These are phyloP conservation scores for Egretta garzetta DNA, from an alignment of 2,113 vertebrate species.

Conservation along the genomic window DNA sequence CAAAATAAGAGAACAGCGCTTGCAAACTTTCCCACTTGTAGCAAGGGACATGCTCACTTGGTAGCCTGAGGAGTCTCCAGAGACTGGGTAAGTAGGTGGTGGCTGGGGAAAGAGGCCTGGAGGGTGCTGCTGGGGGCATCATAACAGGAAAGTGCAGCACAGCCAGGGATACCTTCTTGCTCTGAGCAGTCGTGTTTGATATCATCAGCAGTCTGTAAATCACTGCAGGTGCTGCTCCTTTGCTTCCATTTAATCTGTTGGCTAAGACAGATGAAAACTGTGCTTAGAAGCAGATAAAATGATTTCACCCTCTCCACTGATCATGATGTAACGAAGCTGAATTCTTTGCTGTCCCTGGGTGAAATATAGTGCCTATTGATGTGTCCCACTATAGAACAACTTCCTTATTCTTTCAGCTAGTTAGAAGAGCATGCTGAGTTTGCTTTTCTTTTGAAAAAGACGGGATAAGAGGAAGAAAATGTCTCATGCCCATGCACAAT, in stretches of 20 bases:
- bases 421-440: background rate
- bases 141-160: background rate
- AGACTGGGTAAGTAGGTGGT: background rate
- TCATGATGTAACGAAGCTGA: background rate
- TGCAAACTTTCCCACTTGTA: background rate
- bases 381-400: background rate
- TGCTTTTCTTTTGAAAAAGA: conserved; percentile 38
- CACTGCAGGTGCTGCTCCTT: background rate
- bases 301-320: background rate
- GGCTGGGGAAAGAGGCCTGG: background rate
- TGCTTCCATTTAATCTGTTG: background rate
- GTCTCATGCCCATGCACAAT: background rate
- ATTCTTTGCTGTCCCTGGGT: background rate
- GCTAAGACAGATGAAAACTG: background rate
- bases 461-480: conserved; percentile 30
- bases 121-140: background rate
- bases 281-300: background rate
- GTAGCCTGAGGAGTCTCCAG: background rate
- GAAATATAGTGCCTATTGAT: background rate
- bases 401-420: background rate
- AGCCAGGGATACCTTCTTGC: background rate
- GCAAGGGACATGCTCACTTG: background rate
- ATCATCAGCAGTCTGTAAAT: background rate
- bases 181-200: background rate
- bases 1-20: background rate